These are phyloP conservation scores for Rhyacophila brunnea DNA, from an alignment of 1,140 invertebrate genomes.

Conservation along the genomic window DNA sequence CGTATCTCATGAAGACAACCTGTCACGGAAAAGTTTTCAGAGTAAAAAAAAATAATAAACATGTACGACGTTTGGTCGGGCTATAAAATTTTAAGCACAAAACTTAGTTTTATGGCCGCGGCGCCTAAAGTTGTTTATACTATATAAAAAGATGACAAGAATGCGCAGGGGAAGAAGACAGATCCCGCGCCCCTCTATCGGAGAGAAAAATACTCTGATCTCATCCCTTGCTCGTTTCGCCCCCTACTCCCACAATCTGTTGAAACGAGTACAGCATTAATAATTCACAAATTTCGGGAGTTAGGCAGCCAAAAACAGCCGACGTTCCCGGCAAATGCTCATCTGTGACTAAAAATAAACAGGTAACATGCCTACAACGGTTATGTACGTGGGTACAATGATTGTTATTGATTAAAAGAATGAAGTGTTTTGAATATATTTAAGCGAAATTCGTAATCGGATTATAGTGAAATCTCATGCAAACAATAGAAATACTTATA, in stretches of 20 bases:
- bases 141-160: constrained; percentile 25
- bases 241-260: not conserved
- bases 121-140: constrained; percentile 32
- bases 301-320: not conserved
- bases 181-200: not conserved
- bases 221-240: not conserved
- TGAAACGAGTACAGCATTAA: constrained; percentile 10
- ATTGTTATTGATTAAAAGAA: too few species aligned
- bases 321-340: not conserved
- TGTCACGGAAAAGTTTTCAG: constrained; percentile 7
- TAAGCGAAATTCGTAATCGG: too few species aligned
- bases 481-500: too few species aligned
- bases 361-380: not conserved
- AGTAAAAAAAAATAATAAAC: constrained; percentile 1
- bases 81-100: constrained; percentile 35
- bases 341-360: not conserved
- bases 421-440: too few species aligned
- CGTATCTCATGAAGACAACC: not conserved
- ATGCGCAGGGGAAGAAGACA: constrained; percentile 7
- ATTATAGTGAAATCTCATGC: too few species aligned
- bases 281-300: constrained; percentile 13
- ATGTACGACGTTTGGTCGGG: constrained; percentile 28
- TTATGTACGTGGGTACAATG: too few species aligned
- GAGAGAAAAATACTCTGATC: too few species aligned
- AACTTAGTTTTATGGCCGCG: constrained; percentile 31